These are phyloP conservation scores for Erythrocercus mccallii DNA, from an alignment of 2,113 vertebrate species.

Conservation along the genomic window DNA sequence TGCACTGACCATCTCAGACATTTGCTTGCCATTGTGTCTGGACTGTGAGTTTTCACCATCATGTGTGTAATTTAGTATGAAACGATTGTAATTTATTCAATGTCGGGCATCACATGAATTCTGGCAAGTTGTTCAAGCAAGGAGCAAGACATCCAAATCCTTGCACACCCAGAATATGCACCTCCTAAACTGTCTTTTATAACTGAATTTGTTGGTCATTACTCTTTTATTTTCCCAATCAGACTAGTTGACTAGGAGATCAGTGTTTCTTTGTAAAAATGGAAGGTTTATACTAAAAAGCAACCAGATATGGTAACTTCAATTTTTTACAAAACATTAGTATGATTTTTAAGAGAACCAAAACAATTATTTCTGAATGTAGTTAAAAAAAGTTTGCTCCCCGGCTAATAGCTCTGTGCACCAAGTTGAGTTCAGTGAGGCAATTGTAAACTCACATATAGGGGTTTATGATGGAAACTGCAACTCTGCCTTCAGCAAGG, in stretches of 20 bases:
- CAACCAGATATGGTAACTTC: not conserved
- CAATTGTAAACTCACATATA: not conserved
- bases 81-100: not conserved
- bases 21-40: not conserved
- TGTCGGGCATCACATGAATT: not conserved
- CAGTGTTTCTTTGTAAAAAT: conserved; percentile 9
- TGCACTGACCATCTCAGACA: not conserved
- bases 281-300: not conserved
- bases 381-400: conserved; percentile 21
- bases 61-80: not conserved
- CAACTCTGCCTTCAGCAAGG: not conserved
- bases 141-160: not conserved
- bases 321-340: not conserved
- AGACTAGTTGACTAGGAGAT: not conserved
- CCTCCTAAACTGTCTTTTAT: conserved; percentile 3
- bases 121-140: not conserved
- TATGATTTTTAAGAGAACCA: conserved; percentile 30
- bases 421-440: conserved; percentile 9
- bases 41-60: not conserved
- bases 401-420: not conserved
- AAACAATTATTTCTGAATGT: conserved; percentile 35
- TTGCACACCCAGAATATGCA: not conserved
- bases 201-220: not conserved
- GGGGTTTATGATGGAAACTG: conserved; percentile 18
- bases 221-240: not conserved